Conservation (phyloP, 1,140 invertebrate genomes). For the Helicoverpa armigera region DNA sequence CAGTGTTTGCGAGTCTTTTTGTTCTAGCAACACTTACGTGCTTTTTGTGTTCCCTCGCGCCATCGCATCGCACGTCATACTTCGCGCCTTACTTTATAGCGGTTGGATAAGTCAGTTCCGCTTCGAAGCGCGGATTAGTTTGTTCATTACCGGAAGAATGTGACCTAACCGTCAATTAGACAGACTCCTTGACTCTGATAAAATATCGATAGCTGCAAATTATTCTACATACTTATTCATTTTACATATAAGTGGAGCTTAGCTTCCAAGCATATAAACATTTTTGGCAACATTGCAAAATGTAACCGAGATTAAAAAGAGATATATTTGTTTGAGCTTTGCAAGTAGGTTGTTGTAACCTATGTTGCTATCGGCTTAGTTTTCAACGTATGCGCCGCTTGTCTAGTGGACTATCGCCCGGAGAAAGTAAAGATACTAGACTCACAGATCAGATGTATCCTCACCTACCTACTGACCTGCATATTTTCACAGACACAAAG, state of each 20-base stretch:
- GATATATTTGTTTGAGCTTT: too few relatives aligned
- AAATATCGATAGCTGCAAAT: not conserved
- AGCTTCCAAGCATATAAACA: too few relatives aligned
- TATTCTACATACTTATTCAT: not conserved
- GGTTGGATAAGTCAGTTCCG: slow-evolving; percentile 18
- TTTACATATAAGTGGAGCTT: too few relatives aligned
- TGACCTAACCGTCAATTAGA: slow-evolving; percentile 10
- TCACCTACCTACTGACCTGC: slow-evolving; percentile 36
- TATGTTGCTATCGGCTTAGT: not conserved
- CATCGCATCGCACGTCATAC: not conserved
- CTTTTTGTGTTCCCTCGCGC: not conserved
- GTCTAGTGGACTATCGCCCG: slow-evolving; percentile 17
- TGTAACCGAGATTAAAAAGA: too few relatives aligned
- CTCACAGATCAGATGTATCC: slow-evolving; percentile 33
- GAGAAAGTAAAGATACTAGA: slow-evolving; percentile 45
- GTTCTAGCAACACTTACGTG: not conserved
- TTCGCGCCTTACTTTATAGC: not conserved
- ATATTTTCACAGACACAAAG: slow-evolving; percentile 2
- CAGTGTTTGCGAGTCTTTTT: not conserved
- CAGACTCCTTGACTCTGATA: not conserved
- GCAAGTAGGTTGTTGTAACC: too few relatives aligned
- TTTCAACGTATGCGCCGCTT: slow-evolving; percentile 2
- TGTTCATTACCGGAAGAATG: slow-evolving; percentile 20
- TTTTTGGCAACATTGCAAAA: too few relatives aligned
- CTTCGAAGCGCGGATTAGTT: slow-evolving; percentile 15